These are phyloP conservation scores for Pseudoatta argentina DNA, from an alignment of 1,140 invertebrate genomes.

Conservation along the genomic window DNA sequence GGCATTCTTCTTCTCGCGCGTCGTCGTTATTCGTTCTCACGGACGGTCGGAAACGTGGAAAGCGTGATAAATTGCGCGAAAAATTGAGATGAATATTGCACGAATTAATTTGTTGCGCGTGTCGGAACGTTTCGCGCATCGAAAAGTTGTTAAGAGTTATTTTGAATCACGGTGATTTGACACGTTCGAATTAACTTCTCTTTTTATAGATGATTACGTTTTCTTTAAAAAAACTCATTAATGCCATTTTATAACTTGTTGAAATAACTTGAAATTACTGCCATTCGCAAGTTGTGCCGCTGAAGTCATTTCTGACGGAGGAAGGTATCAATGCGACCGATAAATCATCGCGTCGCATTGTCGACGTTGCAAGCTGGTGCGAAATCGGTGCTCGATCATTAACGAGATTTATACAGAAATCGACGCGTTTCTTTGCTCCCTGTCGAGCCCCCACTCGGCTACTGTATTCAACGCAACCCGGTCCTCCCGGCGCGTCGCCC, in stretches of 20 bases:
- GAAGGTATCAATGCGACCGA: conserved; percentile 40
- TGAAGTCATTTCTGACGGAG: not conserved
- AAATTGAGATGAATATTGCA: conserved; percentile 58
- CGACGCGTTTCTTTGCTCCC: conserved; percentile 38
- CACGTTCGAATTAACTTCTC: not conserved
- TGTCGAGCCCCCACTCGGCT: conserved; percentile 46
- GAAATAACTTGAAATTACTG: conserved; percentile 17
- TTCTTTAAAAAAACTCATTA: conserved; percentile 32
- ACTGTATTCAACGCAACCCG: conserved; percentile 66
- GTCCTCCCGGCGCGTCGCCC: conserved; percentile 57
- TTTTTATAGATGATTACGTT: not conserved
- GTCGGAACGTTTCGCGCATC: not conserved
- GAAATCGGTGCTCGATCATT: conserved; percentile 76
- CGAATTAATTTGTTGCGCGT: conserved; percentile 48
- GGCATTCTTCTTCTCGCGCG: conserved; percentile 29
- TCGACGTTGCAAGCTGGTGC: conserved; percentile 48
- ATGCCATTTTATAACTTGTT: conserved; percentile 4
- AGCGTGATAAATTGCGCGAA: conserved; percentile 54
- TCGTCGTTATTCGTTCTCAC: conserved; percentile 48
- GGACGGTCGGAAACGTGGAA: not conserved
- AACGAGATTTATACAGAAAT: conserved; percentile 69
- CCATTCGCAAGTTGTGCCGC: not conserved
- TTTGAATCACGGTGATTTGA: conserved; percentile 5
- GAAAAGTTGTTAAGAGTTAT: conserved; percentile 15
- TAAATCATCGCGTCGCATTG: conserved; percentile 48